These are phyloP conservation scores for Lobophora halterata DNA, from an alignment of 2,888 invertebrate species.

Conservation along the genomic window DNA sequence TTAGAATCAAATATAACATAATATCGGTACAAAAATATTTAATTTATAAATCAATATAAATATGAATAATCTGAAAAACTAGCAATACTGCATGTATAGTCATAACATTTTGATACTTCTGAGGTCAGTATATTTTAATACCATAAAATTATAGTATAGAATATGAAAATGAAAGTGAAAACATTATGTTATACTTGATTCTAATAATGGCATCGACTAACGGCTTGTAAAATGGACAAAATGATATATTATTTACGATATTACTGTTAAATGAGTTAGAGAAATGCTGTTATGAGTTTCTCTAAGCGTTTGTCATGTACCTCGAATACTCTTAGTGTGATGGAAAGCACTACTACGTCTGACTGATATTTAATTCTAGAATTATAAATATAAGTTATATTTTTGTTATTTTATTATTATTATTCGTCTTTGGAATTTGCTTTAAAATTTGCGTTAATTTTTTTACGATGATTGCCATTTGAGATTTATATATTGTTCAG, in stretches of 20 bases:
- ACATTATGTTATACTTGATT: constrained; percentile 19
- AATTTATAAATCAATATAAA: neutral
- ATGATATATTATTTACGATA: constrained; percentile 28
- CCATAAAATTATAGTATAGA: neutral
- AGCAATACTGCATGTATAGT: too few relatives aligned
- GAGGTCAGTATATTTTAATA: constrained; percentile 10
- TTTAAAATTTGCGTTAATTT: constrained; percentile 54
- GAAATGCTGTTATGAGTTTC: constrained; percentile 22
- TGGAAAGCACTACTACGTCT: constrained; percentile 17
- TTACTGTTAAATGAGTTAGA: constrained; percentile 32
- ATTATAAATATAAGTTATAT: constrained; percentile 41
- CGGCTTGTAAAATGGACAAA: constrained; percentile 32
- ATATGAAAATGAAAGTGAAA: constrained; percentile 4
- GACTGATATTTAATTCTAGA: constrained; percentile 29
- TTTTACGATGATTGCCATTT: constrained; percentile 22
- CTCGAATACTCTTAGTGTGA: constrained; percentile 49
- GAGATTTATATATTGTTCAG: constrained; percentile 2
- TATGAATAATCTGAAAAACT: too few relatives aligned
- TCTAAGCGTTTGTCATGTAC: constrained; percentile 50
- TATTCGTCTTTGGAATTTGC: constrained; percentile 70
- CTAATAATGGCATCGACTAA: constrained; percentile 28
- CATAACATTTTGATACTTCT: neutral
- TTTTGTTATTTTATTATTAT: constrained; percentile 33
- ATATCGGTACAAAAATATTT: constrained; percentile 10
- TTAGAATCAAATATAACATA: constrained; percentile 10